These are phyloP conservation scores for Physeter macrocephalus DNA, from an alignment of 2,113 vertebrate genomes.

Conservation along the genomic window DNA sequence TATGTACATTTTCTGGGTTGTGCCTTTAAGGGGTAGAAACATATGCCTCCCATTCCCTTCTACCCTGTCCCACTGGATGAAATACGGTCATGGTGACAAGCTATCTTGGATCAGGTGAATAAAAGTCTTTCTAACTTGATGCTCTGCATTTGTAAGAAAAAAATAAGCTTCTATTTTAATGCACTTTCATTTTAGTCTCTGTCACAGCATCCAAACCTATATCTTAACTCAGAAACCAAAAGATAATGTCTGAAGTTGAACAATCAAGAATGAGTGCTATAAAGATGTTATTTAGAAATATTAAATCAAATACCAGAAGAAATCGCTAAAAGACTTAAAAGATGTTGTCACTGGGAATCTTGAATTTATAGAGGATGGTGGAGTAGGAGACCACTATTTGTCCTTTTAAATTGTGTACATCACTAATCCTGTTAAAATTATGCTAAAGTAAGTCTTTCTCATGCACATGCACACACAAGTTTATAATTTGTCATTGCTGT, in stretches of 20 bases:
- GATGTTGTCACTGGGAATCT: background rate
- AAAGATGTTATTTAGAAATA: slow-evolving; percentile 7
- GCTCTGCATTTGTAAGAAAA: background rate
- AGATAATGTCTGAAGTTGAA: background rate
- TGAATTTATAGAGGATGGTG: background rate
- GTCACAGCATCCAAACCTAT: background rate
- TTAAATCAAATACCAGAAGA: background rate
- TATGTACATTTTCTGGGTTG: background rate
- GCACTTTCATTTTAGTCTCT: background rate
- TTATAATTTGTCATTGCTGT: slow-evolving; percentile 17
- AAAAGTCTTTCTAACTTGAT: background rate
- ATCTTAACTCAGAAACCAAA: background rate
- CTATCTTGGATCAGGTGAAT: background rate
- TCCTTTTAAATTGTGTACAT: background rate
- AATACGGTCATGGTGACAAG: background rate
- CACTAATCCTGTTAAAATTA: slow-evolving; percentile 25
- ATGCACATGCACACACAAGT: background rate
- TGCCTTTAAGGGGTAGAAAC: background rate
- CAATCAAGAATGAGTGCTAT: background rate
- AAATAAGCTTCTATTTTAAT: background rate
- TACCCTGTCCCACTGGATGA: background rate
- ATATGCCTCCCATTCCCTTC: background rate
- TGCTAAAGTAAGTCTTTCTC: background rate
- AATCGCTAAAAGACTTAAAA: slow-evolving; percentile 1
- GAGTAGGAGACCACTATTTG: background rate